Percentiles rank a stretch among this genome's conserved stretches.
Conservation (phyloP, 2,888 invertebrate species). For the Cotesia congregata region DNA sequence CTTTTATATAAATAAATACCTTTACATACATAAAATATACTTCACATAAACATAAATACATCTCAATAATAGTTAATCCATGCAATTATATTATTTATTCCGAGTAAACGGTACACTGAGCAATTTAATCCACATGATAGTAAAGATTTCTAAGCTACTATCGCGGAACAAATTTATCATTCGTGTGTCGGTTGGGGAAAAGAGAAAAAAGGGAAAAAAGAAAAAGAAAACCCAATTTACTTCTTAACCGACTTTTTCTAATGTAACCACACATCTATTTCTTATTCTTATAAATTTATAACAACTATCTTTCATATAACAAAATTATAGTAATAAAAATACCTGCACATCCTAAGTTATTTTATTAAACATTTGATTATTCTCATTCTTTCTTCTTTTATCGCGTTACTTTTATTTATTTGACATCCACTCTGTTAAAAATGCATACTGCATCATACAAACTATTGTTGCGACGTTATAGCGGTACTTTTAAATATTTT, state of each 20-base stretch:
- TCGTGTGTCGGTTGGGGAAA: slow-evolving; percentile 4
- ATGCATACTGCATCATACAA: slow-evolving; percentile 20
- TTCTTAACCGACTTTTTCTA: slow-evolving; percentile 36
- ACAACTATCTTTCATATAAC: neutral
- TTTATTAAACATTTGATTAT: slow-evolving; percentile 2
- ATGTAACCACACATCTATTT: slow-evolving; percentile 12
- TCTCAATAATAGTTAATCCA: slow-evolving; percentile 15
- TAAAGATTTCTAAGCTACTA: slow-evolving; percentile 37
- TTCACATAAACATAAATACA: neutral
- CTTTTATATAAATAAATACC: neutral
- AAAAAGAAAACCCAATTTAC: slow-evolving; percentile 17
- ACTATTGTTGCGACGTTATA: slow-evolving; percentile 32
- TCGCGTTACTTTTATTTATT: slow-evolving; percentile 13
- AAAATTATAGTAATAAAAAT: neutral
- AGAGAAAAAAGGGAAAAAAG: slow-evolving; percentile 6
- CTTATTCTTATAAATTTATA: neutral
- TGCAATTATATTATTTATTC: slow-evolving; percentile 18
- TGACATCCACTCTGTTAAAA: slow-evolving; percentile 11
- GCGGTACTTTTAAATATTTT: slow-evolving; percentile 32
- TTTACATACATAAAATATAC: neutral
- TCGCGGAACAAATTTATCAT: slow-evolving; percentile 18
- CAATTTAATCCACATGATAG: slow-evolving; percentile 32
- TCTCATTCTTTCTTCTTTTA: slow-evolving; percentile 8
- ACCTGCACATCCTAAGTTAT: neutral
- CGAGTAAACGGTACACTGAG: slow-evolving; percentile 14